Evolutionary conservation across 1,140 invertebrate genomes (phyloP).

Genomic region (Drosophila santomea): DNA sequence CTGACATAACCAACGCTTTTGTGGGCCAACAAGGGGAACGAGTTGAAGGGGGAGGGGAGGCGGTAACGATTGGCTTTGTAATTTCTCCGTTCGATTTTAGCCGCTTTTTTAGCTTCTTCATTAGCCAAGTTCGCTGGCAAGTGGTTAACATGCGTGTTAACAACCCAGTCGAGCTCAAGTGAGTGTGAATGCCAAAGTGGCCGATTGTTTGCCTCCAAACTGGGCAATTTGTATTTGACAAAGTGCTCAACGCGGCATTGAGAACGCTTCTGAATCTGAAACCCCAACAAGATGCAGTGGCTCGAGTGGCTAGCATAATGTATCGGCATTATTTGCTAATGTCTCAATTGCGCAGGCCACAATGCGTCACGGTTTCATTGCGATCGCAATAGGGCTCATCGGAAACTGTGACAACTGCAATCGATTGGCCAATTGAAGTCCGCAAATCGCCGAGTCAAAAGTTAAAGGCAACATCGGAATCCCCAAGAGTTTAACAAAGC

Average conservation of each 20-base stretch:
- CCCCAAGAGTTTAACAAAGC: too few relatives aligned
- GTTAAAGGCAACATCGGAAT: neutral
- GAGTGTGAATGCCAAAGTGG: slow-evolving; percentile 37
- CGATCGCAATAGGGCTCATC: slow-evolving; percentile 40
- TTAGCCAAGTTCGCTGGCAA: slow-evolving; percentile 29
- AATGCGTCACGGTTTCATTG: slow-evolving; percentile 62
- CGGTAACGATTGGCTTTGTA: slow-evolving; percentile 58
- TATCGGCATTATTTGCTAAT: slow-evolving; percentile 29
- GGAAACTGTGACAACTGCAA: slow-evolving; percentile 31
- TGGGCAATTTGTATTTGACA: slow-evolving; percentile 54
- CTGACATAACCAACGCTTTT: slow-evolving; percentile 68
- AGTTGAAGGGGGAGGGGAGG: neutral
- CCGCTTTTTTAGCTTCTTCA: slow-evolving; percentile 50
- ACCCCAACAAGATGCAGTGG: neutral
- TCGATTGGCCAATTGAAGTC: slow-evolving; percentile 34
- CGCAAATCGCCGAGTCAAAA: neutral
- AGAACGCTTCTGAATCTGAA: slow-evolving; percentile 55
- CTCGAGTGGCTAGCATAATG: slow-evolving; percentile 17
- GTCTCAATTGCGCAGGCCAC: slow-evolving; percentile 27
- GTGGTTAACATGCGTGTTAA: slow-evolving; percentile 72
- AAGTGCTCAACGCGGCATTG: slow-evolving; percentile 28
- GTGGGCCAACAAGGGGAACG: neutral
- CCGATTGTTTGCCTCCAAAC: slow-evolving; percentile 28
- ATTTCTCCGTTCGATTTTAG: slow-evolving; percentile 54
- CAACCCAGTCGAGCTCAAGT: slow-evolving; percentile 38